phyloP scores from a whole-genome alignment of 2,888 invertebrate species.

The Pandemis cinnamomeana region DNA sequence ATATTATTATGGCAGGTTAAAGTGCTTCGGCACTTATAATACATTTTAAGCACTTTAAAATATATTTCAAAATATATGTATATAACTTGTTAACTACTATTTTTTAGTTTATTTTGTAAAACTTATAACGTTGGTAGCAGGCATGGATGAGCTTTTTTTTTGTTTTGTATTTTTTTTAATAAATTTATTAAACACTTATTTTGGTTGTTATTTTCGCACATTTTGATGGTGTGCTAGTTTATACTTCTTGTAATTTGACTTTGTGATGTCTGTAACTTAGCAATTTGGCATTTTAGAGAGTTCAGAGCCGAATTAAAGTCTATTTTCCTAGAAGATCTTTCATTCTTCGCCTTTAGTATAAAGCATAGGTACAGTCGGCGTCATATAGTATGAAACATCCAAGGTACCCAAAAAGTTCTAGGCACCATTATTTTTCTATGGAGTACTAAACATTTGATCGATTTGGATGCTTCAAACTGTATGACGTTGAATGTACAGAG shows the following conservation, averaged over 20 bases:
- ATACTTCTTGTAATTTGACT: slow-evolving; percentile 50
- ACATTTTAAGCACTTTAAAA: slow-evolving; percentile 55
- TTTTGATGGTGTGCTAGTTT: slow-evolving; percentile 7
- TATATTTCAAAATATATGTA: slow-evolving; percentile 57
- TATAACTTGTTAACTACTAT: slow-evolving; percentile 72
- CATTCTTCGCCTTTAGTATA: slow-evolving; percentile 48
- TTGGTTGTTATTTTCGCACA: slow-evolving; percentile 59
- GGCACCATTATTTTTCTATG: too few species aligned
- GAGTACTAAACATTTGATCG: too few species aligned
- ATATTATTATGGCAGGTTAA: slow-evolving; percentile 50
- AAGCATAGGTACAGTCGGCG: too few species aligned
- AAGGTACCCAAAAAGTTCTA: too few species aligned
- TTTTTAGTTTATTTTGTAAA: slow-evolving; percentile 70
- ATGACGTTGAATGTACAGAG: too few species aligned
- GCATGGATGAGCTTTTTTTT: slow-evolving; percentile 71
- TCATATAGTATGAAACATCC: too few species aligned
- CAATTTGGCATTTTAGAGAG: slow-evolving; percentile 60
- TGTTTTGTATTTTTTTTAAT: slow-evolving; percentile 79
- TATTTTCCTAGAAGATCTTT: slow-evolving; percentile 71
- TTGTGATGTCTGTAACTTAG: slow-evolving; percentile 68
- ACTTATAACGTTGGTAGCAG: slow-evolving; percentile 70
- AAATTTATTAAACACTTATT: slow-evolving; percentile 78
- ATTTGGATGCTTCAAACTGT: too few species aligned
- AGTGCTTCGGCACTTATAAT: slow-evolving; percentile 56
- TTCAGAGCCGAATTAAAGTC: slow-evolving; percentile 74